A percentile compares a stretch with the other conserved stretches of the same genome.
Conservation (phyloP, 2,113 vertebrate species). For the Atlantisia rogersi region DNA sequence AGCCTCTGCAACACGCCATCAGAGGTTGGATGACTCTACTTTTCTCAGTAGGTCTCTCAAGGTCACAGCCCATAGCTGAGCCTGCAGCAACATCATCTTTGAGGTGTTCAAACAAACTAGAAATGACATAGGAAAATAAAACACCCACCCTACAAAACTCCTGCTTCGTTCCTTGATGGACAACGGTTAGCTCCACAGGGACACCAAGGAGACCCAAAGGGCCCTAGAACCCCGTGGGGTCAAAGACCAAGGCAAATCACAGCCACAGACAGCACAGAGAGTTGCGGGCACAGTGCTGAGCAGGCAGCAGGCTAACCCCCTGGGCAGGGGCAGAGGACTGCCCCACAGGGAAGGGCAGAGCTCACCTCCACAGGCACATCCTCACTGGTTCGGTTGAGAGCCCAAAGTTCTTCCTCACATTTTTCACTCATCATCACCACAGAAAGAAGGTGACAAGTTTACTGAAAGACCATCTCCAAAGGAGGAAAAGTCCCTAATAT, state of each 20-base stretch:
- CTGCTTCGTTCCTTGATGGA: not conserved
- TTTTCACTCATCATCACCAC: not conserved
- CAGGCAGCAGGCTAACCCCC: not conserved
- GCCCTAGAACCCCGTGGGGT: not conserved
- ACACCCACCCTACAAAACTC: not conserved
- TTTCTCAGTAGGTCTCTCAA: not conserved
- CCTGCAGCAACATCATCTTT: not conserved
- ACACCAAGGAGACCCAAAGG: not conserved
- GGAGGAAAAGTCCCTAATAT: rapidly evolving
- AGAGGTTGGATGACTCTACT: not conserved
- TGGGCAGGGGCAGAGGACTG: rapidly evolving
- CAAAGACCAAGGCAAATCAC: not conserved
- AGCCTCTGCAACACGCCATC: too few relatives aligned
- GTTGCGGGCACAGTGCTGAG: rapidly evolving
- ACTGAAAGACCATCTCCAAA: not conserved
- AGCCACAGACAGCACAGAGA: not conserved
- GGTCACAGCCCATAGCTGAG: not conserved
- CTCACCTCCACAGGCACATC: not conserved
- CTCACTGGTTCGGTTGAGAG: not conserved
- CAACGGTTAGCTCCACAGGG: not conserved
- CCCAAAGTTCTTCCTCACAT: not conserved
- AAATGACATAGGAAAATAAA: not conserved
- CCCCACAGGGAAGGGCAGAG: not conserved
- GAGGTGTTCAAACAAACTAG: not conserved
- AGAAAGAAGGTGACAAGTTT: not conserved